A percentile compares a stretch with the other conserved stretches of the same genome.
Conservation (phyloP, 2,797 vertebrate species). For the Balearica regulorum region DNA sequence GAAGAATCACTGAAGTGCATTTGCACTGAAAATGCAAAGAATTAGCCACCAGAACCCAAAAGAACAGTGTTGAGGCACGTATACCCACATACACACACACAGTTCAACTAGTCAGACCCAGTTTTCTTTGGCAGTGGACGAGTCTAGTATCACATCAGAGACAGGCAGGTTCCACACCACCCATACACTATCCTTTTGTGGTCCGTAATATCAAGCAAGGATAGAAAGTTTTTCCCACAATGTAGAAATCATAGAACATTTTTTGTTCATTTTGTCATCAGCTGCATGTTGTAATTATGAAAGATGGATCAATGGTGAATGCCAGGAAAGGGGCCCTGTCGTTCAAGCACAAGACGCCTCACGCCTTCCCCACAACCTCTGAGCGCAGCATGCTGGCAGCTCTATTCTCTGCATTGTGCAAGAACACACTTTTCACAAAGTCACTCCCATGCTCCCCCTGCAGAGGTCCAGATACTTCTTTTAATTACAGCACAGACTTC, state of each 20-base stretch:
- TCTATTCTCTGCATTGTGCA: not conserved
- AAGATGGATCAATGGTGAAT: not conserved
- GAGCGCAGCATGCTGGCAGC: not conserved
- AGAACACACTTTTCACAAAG: not conserved
- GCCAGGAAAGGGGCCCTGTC: not conserved
- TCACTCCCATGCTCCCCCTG: not conserved
- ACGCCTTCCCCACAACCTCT: rapidly evolving
- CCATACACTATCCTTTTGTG: rapidly evolving
- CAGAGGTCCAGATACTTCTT: not conserved
- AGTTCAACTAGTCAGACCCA: not conserved
- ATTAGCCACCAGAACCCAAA: not conserved
- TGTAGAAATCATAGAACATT: not conserved
- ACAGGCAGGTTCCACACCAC: not conserved
- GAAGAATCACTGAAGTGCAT: not conserved
- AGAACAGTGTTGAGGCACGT: not conserved
- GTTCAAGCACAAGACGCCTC: not conserved
- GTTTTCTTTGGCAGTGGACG: not conserved
- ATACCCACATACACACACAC: too few relatives aligned
- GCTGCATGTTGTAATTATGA: not conserved
- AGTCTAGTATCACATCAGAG: not conserved
- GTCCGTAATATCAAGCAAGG: not conserved
- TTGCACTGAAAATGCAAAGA: not conserved
- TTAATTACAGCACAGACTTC: not conserved
- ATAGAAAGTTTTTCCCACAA: not conserved
- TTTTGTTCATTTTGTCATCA: not conserved